Evolutionary conservation across 2,888 invertebrate species (phyloP).

Genomic region (Boloria euphrosyne): DNA sequence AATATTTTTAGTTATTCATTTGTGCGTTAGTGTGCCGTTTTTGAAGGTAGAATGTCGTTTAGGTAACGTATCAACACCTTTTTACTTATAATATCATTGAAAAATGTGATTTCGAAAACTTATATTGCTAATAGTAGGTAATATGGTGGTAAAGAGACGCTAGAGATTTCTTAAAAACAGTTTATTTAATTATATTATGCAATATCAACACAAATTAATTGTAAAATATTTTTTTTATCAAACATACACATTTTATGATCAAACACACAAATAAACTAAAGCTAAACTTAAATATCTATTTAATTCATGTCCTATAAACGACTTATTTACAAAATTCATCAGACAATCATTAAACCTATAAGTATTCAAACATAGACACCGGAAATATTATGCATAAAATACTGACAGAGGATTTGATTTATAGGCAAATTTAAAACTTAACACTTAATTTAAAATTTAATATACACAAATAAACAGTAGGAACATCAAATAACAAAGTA

Average conservation of each 20-base stretch:
- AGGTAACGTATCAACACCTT: too few relatives aligned
- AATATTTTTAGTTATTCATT: too few relatives aligned
- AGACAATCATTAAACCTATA: neutral
- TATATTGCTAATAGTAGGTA: too few relatives aligned
- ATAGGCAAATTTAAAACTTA: slow-evolving; percentile 3
- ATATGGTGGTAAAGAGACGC: neutral
- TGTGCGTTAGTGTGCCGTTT: too few relatives aligned
- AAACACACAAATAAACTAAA: slow-evolving; percentile 4
- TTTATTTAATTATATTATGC: slow-evolving; percentile 33
- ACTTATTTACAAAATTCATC: slow-evolving; percentile 28
- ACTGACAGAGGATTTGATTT: neutral
- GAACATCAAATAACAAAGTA: slow-evolving; percentile 9
- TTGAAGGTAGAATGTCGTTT: too few relatives aligned
- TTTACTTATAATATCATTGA: too few relatives aligned
- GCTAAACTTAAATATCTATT: slow-evolving; percentile 26
- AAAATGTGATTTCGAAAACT: too few relatives aligned
- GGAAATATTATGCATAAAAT: slow-evolving; percentile 1
- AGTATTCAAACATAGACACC: too few relatives aligned
- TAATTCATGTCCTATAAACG: slow-evolving; percentile 9
- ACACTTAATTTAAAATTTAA: slow-evolving; percentile 7
- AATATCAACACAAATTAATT: slow-evolving; percentile 23
- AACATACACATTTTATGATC: neutral
- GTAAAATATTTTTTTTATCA: slow-evolving; percentile 12
- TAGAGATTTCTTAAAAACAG: slow-evolving; percentile 17
- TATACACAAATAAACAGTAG: slow-evolving; percentile 11